These are phyloP conservation scores for Sylvietta virens DNA, from an alignment of 2,113 vertebrate genomes.

Conservation along the genomic window DNA sequence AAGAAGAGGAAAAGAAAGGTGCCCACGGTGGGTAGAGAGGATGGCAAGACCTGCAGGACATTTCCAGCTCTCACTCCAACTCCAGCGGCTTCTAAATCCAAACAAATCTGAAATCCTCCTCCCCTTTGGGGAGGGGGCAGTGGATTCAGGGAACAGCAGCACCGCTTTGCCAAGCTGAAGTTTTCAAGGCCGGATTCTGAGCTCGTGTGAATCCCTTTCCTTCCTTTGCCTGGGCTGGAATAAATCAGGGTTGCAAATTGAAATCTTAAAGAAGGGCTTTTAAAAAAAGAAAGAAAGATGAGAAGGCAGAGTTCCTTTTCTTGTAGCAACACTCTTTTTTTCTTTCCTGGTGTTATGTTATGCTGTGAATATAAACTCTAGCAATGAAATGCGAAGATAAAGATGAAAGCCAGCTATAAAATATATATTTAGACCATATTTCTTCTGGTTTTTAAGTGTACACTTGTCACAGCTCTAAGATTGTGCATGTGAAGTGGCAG, in stretches of 20 bases:
- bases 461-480: conserved; percentile 25
- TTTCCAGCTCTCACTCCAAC: background rate
- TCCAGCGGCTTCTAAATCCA: background rate
- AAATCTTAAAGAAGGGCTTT: background rate
- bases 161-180: background rate
- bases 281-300: background rate
- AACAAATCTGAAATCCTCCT: background rate
- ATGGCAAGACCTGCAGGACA: background rate
- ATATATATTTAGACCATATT: conserved; percentile 38
- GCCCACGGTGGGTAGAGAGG: background rate
- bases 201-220: background rate
- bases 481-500: conserved; percentile 19
- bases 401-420: conserved; percentile 46
- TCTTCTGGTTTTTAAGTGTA: conserved; percentile 27
- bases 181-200: background rate
- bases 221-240: background rate
- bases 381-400: conserved; percentile 34
- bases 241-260: conserved; percentile 2
- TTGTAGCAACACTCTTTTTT: background rate
- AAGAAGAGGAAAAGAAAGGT: background rate
- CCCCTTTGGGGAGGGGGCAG: background rate
- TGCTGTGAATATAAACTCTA: conserved; percentile 23
- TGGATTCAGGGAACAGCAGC: background rate
- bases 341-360: background rate
- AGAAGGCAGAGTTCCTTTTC: background rate